Percentiles rank a stretch among this genome's conserved stretches.
Evolutionary conservation across 2,797 vertebrate species (phyloP).

Genomic region (Amphiprion clarkii): DNA sequence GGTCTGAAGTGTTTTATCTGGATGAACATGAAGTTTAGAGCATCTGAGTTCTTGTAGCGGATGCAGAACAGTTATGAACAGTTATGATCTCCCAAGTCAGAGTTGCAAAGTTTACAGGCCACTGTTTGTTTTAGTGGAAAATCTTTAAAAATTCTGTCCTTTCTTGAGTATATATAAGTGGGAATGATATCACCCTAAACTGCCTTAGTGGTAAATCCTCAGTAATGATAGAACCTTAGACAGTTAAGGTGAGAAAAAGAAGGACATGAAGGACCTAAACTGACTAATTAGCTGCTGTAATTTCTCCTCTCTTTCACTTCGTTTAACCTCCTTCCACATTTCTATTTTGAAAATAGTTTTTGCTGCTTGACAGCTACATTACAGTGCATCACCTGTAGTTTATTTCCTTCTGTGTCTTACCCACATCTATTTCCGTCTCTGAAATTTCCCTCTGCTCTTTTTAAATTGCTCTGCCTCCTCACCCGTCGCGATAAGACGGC

Average conservation of each 20-base stretch:
- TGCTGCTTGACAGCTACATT: slow-evolving; percentile 32
- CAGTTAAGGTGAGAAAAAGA: neutral
- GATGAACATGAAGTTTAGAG: neutral
- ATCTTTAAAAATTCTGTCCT: neutral
- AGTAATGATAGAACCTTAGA: neutral
- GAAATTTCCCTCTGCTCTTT: slow-evolving; percentile 25
- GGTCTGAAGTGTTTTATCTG: neutral
- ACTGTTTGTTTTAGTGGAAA: neutral
- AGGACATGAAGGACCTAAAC: neutral
- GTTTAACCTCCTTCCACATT: neutral
- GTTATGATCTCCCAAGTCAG: neutral
- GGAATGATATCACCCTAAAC: neutral
- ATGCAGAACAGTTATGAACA: neutral
- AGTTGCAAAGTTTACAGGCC: neutral
- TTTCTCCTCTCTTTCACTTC: slow-evolving; percentile 15
- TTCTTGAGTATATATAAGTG: neutral
- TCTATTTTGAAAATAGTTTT: slow-evolving; percentile 36
- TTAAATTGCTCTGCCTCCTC: slow-evolving; percentile 56
- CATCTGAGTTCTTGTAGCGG: neutral
- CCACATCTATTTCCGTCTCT: slow-evolving; percentile 35
- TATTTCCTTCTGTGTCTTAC: slow-evolving; percentile 38
- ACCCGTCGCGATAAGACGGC: slow-evolving; percentile 33
- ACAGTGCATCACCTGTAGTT: slow-evolving; percentile 31
- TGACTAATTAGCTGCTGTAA: neutral
- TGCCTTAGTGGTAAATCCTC: neutral